These are phyloP conservation scores for Nomada fucata DNA, from an alignment of 2,888 invertebrate genomes.

Conservation along the genomic window DNA sequence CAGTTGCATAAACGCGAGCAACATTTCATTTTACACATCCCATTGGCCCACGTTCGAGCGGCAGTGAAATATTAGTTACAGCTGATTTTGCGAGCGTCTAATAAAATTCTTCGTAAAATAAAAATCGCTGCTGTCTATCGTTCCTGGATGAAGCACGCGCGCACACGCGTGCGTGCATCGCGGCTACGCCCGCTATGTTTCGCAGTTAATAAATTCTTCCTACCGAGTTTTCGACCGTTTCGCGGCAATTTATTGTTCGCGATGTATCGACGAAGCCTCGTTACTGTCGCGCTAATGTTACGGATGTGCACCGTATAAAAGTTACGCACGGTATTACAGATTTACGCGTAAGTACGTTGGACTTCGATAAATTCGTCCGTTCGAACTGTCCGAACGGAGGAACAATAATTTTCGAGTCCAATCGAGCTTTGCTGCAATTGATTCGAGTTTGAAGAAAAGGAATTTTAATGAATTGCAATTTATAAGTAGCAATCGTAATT, in stretches of 20 bases:
- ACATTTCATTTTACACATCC: slow-evolving; percentile 76
- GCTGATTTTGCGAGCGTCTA: slow-evolving; percentile 75
- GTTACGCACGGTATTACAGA: too few relatives aligned
- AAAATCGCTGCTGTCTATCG: slow-evolving; percentile 66
- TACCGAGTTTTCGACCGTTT: slow-evolving; percentile 66
- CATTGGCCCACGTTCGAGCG: slow-evolving; percentile 48
- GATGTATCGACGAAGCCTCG: slow-evolving; percentile 60
- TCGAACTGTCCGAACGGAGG: background rate
- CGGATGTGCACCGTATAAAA: slow-evolving; percentile 42
- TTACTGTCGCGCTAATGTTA: slow-evolving; percentile 53
- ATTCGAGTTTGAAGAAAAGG: background rate
- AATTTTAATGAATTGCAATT: background rate
- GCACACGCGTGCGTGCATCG: background rate
- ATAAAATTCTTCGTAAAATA: slow-evolving; percentile 76
- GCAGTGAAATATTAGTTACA: slow-evolving; percentile 78
- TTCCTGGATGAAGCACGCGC: background rate
- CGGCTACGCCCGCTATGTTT: slow-evolving; percentile 57
- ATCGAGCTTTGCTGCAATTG: background rate
- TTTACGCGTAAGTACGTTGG: slow-evolving; percentile 18
- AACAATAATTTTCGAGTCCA: background rate
- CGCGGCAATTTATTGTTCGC: slow-evolving; percentile 72
- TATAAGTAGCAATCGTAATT: too few relatives aligned
- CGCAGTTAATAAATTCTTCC: slow-evolving; percentile 81
- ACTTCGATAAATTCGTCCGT: background rate
- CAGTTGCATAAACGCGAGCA: slow-evolving; percentile 72